Percentiles rank a stretch among this genome's conserved stretches.
Evolutionary conservation across 2,797 vertebrate species (phyloP).

Genomic region (Notamacropus eugenii): DNA sequence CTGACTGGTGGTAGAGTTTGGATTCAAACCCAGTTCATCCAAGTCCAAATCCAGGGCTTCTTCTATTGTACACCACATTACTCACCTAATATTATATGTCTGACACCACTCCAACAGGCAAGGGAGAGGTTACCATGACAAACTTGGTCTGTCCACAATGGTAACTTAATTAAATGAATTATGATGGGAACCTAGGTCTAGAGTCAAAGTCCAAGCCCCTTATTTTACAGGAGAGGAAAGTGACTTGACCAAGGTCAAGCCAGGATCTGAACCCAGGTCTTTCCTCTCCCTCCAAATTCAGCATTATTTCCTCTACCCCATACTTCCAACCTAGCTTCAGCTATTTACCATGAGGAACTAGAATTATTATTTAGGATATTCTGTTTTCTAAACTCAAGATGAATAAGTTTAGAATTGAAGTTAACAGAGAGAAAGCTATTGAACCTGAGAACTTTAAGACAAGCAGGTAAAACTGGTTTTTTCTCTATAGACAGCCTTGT

Average conservation of each 20-base stretch:
- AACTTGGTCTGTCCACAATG: neutral
- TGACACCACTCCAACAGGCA: too few relatives aligned
- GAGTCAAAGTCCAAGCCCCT: neutral
- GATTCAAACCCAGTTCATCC: neutral
- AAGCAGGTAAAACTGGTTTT: neutral
- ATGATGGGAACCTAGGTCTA: neutral
- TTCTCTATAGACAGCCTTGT: neutral
- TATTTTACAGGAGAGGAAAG: conserved; percentile 1
- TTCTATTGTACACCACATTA: neutral
- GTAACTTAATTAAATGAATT: neutral
- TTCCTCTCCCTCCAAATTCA: neutral
- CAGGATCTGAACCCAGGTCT: neutral
- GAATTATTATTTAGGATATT: neutral
- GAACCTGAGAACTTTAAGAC: neutral
- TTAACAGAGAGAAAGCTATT: neutral
- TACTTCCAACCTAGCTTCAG: neutral
- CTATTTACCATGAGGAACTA: neutral
- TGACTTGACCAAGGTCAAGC: neutral
- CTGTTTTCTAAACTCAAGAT: neutral
- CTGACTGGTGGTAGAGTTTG: neutral
- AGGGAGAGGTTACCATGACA: neutral
- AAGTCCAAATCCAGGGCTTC: neutral
- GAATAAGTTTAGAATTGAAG: neutral
- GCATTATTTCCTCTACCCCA: rapidly evolving
- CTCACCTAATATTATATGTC: neutral